Conservation (phyloP, 2,797 vertebrate species). For the Sebastes matsubarae region DNA sequence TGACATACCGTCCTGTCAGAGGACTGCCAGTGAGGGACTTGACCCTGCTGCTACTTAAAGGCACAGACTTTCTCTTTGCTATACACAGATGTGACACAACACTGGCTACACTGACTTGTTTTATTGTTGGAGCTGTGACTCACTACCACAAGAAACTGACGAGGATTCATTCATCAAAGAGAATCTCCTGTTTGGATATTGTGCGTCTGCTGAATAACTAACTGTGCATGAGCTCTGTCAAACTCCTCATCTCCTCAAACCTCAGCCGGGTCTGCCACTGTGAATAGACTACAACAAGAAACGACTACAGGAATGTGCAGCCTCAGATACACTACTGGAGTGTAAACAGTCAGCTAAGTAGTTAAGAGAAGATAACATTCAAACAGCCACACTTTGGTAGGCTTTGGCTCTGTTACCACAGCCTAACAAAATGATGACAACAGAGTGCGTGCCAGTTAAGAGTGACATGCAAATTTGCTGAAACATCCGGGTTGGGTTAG, state of each 20-base stretch:
- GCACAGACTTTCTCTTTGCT: slow-evolving; percentile 25
- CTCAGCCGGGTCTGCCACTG: slow-evolving; percentile 1
- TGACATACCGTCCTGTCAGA: slow-evolving; percentile 74
- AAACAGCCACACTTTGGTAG: background rate
- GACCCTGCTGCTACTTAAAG: slow-evolving; percentile 66
- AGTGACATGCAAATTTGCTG: slow-evolving; percentile 44
- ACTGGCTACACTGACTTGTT: background rate
- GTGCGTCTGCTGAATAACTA: slow-evolving; percentile 2
- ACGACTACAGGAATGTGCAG: slow-evolving; percentile 55
- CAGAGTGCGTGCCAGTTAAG: background rate
- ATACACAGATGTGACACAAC: background rate
- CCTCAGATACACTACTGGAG: slow-evolving; percentile 30
- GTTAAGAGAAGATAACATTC: background rate
- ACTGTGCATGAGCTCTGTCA: background rate
- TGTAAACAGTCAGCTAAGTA: slow-evolving; percentile 24
- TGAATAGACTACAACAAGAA: slow-evolving; percentile 29
- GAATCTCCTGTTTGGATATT: background rate
- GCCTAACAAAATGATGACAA: background rate
- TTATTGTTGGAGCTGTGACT: background rate
- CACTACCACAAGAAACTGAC: background rate
- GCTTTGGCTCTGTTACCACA: background rate
- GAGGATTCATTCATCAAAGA: background rate
- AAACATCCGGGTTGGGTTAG: slow-evolving; percentile 59
- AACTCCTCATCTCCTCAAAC: slow-evolving; percentile 10
- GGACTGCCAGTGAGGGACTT: slow-evolving; percentile 34